Evolutionary conservation across 1,140 invertebrate genomes (phyloP).

Genomic region (Mycetomoellerius zeteki): DNA sequence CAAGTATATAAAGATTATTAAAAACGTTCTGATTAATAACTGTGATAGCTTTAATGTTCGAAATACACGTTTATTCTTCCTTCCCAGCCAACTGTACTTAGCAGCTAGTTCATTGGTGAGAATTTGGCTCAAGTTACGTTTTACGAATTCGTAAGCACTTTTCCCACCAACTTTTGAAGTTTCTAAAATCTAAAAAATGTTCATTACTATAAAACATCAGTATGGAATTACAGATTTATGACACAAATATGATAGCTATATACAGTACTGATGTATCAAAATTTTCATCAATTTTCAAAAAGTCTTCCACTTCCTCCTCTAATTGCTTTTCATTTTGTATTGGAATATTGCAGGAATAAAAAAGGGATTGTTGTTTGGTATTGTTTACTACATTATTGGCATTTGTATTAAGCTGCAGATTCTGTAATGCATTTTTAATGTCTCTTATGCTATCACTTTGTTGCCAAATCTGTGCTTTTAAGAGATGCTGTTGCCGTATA

Average conservation of each 20-base stretch:
- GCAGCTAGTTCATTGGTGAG: constrained; percentile 3
- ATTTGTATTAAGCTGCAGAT: neutral
- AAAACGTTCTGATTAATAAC: constrained; percentile 26
- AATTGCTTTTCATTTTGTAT: neutral
- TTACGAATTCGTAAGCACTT: neutral
- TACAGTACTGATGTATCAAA: constrained; percentile 7
- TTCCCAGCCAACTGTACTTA: constrained; percentile 28
- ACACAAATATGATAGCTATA: neutral
- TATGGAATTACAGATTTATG: neutral
- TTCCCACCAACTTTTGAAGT: constrained; percentile 3
- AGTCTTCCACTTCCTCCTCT: neutral
- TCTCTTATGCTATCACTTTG: constrained; percentile 3
- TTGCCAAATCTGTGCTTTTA: constrained; percentile 23
- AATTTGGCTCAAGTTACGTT: constrained; percentile 12
- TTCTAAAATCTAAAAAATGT: constrained; percentile 5
- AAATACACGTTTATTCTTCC: constrained; percentile 20
- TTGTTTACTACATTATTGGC: neutral
- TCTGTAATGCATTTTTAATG: constrained; percentile 14
- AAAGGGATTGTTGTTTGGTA: neutral
- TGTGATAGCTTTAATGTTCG: constrained; percentile 26
- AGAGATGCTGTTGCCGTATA: constrained; percentile 20
- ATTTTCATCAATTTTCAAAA: constrained; percentile 9
- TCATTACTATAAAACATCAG: neutral
- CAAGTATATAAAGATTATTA: neutral
- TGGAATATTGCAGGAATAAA: no score